phyloP scores from a whole-genome alignment of 1,140 invertebrate species.

The Lordiphosa mommai region DNA sequence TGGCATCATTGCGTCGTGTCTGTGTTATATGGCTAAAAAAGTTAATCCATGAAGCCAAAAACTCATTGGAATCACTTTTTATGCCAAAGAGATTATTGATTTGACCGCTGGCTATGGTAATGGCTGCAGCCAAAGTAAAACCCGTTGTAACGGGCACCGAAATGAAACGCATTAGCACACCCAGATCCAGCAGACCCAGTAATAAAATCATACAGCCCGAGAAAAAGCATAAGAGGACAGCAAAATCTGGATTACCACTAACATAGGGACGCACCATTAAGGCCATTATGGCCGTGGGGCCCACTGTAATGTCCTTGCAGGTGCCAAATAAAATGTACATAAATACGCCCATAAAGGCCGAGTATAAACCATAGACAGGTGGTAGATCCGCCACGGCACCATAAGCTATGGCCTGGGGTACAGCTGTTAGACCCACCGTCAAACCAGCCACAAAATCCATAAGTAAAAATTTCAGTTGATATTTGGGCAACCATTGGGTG shows the following conservation, averaged over 20 bases:
- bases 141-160: slow-evolving; percentile 93
- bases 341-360: slow-evolving; percentile 91
- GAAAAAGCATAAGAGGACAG: slow-evolving; percentile 89
- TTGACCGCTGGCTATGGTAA: slow-evolving; percentile 92
- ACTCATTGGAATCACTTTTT: slow-evolving; percentile 81
- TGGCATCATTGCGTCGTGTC: slow-evolving; percentile 81
- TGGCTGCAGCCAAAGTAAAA: slow-evolving; percentile 94
- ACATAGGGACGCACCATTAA: slow-evolving; percentile 87
- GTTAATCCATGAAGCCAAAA: slow-evolving; percentile 82
- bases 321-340: slow-evolving; percentile 92
- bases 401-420: slow-evolving; percentile 93
- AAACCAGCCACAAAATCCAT: slow-evolving; percentile 90
- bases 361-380: slow-evolving; percentile 84
- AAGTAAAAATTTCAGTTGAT: slow-evolving; percentile 82
- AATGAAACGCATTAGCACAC: slow-evolving; percentile 94
- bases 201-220: slow-evolving; percentile 87
- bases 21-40: slow-evolving; percentile 80
- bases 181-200: slow-evolving; percentile 91
- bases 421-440: slow-evolving; percentile 91
- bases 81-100: slow-evolving; percentile 89
- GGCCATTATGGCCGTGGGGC: slow-evolving; percentile 90
- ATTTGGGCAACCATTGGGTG: slow-evolving; percentile 84
- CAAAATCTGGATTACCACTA: slow-evolving; percentile 84
- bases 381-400: slow-evolving; percentile 86
- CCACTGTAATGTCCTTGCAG: slow-evolving; percentile 91